These are phyloP conservation scores for Scolopax bukidnonensis DNA, from an alignment of 2,797 vertebrate genomes.

Conservation along the genomic window DNA sequence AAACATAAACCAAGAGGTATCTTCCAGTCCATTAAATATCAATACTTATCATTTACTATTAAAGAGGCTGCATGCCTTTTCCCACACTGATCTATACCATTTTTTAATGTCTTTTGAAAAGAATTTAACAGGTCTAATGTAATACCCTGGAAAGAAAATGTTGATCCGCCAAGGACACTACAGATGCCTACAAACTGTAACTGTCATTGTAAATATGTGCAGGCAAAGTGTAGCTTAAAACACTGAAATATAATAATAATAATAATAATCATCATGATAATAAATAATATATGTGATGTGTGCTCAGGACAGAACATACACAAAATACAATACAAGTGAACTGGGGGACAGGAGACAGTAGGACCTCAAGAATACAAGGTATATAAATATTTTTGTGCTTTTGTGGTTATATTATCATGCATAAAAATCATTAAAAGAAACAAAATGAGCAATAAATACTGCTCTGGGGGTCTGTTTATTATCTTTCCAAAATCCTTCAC, in stretches of 20 bases:
- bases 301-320: not conserved
- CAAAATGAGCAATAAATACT: not conserved
- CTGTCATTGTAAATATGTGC: not conserved
- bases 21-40: constrained; percentile 70
- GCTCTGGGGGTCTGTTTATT: not conserved
- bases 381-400: not conserved
- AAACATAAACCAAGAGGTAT: constrained; percentile 44
- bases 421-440: not conserved
- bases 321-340: not conserved
- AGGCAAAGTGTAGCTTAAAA: not conserved
- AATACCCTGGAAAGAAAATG: constrained; percentile 1
- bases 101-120: constrained; percentile 66
- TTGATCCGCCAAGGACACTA: constrained; percentile 1
- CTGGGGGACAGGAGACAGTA: not conserved
- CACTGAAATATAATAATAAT: not conserved
- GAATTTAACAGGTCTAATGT: constrained; percentile 43
- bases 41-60: constrained; percentile 60
- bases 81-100: not conserved
- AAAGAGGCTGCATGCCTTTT: constrained; percentile 44
- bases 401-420: not conserved
- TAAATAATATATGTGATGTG: not conserved
- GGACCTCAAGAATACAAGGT: not conserved
- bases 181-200: not conserved
- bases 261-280: not conserved
- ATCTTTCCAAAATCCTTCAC: not conserved